phyloP scores from a whole-genome alignment of 2,797 vertebrate species.

The Philypnodon macrostomus region DNA sequence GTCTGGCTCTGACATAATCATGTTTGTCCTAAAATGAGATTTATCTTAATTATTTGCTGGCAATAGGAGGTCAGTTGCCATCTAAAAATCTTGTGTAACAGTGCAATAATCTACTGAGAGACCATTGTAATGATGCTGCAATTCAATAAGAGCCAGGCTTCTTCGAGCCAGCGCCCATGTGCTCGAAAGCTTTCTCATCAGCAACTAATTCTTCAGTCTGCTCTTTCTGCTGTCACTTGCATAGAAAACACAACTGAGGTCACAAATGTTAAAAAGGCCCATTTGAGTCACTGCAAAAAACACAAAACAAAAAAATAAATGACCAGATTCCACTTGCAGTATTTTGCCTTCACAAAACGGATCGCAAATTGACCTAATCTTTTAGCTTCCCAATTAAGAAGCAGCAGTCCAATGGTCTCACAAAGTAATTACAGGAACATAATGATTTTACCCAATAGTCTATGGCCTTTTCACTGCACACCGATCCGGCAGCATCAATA shows the following conservation, averaged over 20 bases:
- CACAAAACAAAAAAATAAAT: no score
- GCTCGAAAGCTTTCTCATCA: neutral
- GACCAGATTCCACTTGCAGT: constrained; percentile 7
- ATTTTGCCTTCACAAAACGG: constrained; percentile 2
- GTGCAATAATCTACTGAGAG: constrained; percentile 2
- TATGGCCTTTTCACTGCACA: constrained; percentile 18
- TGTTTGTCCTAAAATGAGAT: neutral
- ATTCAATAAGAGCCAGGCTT: constrained; percentile 9
- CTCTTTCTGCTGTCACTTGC: neutral
- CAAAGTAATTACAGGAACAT: constrained; percentile 43
- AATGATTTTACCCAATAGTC: constrained; percentile 33
- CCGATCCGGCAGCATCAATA: constrained; percentile 48
- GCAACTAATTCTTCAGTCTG: constrained; percentile 7
- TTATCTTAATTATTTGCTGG: neutral
- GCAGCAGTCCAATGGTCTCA: constrained; percentile 17
- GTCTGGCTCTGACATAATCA: neutral
- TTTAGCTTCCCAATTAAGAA: constrained; percentile 24
- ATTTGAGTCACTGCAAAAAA: neutral
- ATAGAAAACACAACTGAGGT: no score
- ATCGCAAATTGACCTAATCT: constrained; percentile 6
- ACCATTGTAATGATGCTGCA: neutral
- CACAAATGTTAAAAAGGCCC: neutral
- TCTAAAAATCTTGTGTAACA: constrained; percentile 5
- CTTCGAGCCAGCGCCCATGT: constrained; percentile 5
- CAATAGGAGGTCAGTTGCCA: neutral